Evolutionary conservation across 2,888 invertebrate genomes (phyloP).

Genomic region (Pachliopta kotzebuea): DNA sequence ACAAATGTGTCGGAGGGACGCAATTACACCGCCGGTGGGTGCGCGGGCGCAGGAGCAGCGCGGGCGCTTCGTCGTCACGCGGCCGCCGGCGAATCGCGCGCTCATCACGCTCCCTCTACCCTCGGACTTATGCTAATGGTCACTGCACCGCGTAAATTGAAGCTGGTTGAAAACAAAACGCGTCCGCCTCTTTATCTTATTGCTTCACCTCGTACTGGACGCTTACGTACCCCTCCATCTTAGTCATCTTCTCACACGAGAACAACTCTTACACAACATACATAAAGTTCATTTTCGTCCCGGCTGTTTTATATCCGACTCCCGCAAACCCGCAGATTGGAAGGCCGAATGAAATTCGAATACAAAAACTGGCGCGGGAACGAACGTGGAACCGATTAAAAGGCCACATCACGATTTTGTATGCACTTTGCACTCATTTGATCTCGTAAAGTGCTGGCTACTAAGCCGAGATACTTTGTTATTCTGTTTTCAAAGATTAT

Average conservation of each 20-base stretch:
- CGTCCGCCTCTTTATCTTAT: constrained; percentile 77
- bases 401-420: constrained; percentile 79
- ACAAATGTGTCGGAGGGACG: constrained; percentile 75
- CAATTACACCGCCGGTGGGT: constrained; percentile 59
- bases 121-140: constrained; percentile 77
- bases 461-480: constrained; percentile 61
- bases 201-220: constrained; percentile 54
- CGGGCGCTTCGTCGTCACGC: constrained; percentile 61
- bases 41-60: constrained; percentile 41
- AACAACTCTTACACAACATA: constrained; percentile 48
- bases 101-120: constrained; percentile 65
- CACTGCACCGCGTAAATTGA: constrained; percentile 75
- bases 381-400: constrained; percentile 80
- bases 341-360: constrained; percentile 70
- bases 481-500: constrained; percentile 66
- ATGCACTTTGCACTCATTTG: constrained; percentile 79
- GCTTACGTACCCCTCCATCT: constrained; percentile 40
- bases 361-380: constrained; percentile 76
- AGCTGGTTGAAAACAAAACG: constrained; percentile 73
- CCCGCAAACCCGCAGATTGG: constrained; percentile 66
- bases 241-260: constrained; percentile 40
- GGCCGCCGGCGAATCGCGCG: constrained; percentile 63
- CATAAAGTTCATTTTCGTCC: constrained; percentile 54
- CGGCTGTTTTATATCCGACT: constrained; percentile 43
- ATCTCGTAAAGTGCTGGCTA: constrained; percentile 59